These are phyloP conservation scores for Xestia c-nigrum DNA, from an alignment of 2,888 invertebrate species.

Conservation along the genomic window DNA sequence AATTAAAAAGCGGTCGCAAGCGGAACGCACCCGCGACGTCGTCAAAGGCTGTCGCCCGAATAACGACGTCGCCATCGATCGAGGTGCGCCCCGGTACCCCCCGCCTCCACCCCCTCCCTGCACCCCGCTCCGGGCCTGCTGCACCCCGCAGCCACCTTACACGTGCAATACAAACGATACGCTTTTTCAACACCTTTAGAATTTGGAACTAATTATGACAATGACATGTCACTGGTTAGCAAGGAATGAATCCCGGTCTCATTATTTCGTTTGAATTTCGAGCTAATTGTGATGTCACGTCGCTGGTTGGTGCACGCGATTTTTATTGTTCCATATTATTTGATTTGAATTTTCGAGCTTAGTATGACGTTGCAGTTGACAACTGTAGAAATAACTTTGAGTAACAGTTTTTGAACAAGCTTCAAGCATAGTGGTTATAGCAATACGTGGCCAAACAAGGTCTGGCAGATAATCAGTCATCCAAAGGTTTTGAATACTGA, in stretches of 20 bases:
- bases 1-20: conserved; percentile 67
- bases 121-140: conserved; percentile 64
- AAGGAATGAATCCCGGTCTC: conserved; percentile 27
- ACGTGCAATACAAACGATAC: conserved; percentile 70
- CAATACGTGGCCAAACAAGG: not conserved
- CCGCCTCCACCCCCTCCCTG: conserved; percentile 56
- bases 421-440: not conserved
- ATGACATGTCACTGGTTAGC: conserved; percentile 52
- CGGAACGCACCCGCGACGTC: conserved; percentile 80
- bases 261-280: conserved; percentile 51
- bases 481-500: not conserved
- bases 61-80: conserved; percentile 90
- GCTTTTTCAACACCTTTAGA: conserved; percentile 68
- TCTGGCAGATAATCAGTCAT: not conserved
- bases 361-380: conserved; percentile 2
- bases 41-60: conserved; percentile 91
- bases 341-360: conserved; percentile 28
- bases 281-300: conserved; percentile 43
- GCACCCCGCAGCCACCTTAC: conserved; percentile 70
- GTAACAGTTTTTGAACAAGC: not conserved
- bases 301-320: conserved; percentile 30
- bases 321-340: conserved; percentile 23
- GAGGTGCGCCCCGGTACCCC: conserved; percentile 70
- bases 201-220: conserved; percentile 66
- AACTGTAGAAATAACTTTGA: not conserved